Base-by-base conservation (phyloP, 2,797 vertebrate species). In the Delichon dasypus region DNA sequence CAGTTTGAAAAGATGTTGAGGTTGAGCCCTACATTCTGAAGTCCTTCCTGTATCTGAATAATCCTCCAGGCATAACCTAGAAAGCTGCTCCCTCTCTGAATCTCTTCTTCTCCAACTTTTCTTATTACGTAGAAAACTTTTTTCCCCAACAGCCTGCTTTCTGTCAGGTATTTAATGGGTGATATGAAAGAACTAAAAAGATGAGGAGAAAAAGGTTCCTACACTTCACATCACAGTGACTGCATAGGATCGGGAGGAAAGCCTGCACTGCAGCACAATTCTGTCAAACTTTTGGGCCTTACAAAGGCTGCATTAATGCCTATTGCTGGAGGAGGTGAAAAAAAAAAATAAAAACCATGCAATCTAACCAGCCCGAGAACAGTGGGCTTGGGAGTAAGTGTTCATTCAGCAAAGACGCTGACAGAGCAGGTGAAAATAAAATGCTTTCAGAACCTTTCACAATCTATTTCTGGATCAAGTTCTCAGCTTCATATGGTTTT, bases 401-500 rank as follows among this genome's bases (percentile, higher is more conserved):
- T 68, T 92, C 92, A 71, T 89, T 85, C 93, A 57, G 84, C 67
- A 89, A 86, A 92, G 94, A 77, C 0, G 2, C 84, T 85, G 82
- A 92, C 84, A 89, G 84, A 83, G 61, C 50, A 85, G 71, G 71
- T 92, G 88, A 91, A 95, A 96, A 95, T 78, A 91, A 95, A 94
- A 95, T 70, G 85, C 82, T 88, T 89, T 96, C 76, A 94, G 82
- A 94, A 92, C 44, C 27, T 86, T 94, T 93, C 91, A 94, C 76
- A 26, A 26, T 79, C 88, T 95, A 96, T 94, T 96, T 91, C 85
- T 89, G 90, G 85, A 90, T 77, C n/a, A 67, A 89, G 78, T 83
- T 89, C 85, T 82, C 82, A 66, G 72, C 26, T 77, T 94, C 72
- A 68, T 32, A 57, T 34, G 72, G 34, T 89, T 92, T 85, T 70